A percentile compares a stretch with the other conserved stretches of the same genome.
phyloP scores from a whole-genome alignment of 23 tunicate genomes.

The Ascidia mentula region DNA sequence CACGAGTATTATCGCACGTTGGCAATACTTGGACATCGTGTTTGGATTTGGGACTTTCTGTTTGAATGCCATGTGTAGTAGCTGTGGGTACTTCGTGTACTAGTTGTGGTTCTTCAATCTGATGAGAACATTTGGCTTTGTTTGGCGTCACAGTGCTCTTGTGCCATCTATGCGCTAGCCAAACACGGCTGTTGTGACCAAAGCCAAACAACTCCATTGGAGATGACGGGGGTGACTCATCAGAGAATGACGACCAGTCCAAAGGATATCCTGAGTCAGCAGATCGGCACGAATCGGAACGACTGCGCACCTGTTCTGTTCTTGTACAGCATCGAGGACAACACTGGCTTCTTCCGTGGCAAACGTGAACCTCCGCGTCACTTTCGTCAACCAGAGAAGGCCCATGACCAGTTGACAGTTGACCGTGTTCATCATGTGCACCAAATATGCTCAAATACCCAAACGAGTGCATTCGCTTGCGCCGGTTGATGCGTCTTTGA shows the following conservation, averaged over 20 bases:
- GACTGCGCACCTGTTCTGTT: background rate
- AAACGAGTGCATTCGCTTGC: background rate
- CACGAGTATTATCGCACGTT: background rate
- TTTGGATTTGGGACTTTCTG: background rate
- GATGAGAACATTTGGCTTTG: too few relatives aligned
- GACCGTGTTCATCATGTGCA: background rate
- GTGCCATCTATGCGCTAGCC: background rate
- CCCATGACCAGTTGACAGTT: background rate
- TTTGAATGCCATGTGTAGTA: too few relatives aligned
- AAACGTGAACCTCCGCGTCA: background rate
- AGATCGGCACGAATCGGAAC: constrained; percentile 41
- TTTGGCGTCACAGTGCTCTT: background rate
- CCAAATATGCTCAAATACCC: background rate
- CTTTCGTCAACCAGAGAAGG: background rate
- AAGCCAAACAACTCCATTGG: background rate
- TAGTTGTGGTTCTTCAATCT: background rate
- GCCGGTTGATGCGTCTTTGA: background rate
- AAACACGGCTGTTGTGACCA: background rate
- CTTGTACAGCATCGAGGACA: background rate
- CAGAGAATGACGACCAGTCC: constrained; percentile 25
- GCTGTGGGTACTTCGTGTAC: background rate
- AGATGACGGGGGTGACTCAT: constrained; percentile 29
- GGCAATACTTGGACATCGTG: background rate
- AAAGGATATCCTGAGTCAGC: constrained; percentile 50
- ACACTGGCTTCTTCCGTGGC: background rate